These are phyloP conservation scores for Fopius arisanus DNA, from an alignment of 1,140 invertebrate genomes.

Conservation along the genomic window DNA sequence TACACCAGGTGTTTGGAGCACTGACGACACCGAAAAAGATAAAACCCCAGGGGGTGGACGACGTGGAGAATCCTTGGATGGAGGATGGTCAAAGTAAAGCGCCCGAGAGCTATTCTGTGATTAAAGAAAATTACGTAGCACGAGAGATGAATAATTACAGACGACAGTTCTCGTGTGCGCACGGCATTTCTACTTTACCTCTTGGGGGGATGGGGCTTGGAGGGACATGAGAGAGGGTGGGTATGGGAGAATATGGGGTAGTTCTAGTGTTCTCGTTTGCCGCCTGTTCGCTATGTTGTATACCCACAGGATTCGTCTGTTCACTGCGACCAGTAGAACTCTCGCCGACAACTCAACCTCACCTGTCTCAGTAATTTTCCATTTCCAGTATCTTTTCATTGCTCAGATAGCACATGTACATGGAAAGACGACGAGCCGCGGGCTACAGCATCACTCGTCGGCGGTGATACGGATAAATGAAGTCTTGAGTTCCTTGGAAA, in stretches of 20 bases:
- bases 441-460: neutral
- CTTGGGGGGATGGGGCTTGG: neutral
- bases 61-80: constrained; percentile 47
- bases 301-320: neutral
- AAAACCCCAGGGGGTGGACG: neutral
- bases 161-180: constrained; percentile 23
- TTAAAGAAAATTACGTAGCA: constrained; percentile 59
- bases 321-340: neutral
- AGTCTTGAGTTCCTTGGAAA: too few species aligned
- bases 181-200: constrained; percentile 2
- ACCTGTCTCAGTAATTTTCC: constrained; percentile 12
- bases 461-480: neutral
- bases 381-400: neutral
- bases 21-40: neutral
- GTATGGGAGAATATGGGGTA: neutral
- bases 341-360: constrained; percentile 1
- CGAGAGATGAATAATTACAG: constrained; percentile 53
- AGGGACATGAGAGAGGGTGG: too few species aligned
- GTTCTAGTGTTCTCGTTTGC: neutral
- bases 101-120: constrained; percentile 49
- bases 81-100: constrained; percentile 44
- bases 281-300: neutral
- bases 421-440: neutral
- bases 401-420: neutral
- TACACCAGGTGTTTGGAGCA: neutral